Percentiles rank a stretch among this genome's conserved stretches.
These are phyloP conservation scores for Papilio aristodemus DNA, from an alignment of 1,140 invertebrate genomes.

Conservation along the genomic window DNA sequence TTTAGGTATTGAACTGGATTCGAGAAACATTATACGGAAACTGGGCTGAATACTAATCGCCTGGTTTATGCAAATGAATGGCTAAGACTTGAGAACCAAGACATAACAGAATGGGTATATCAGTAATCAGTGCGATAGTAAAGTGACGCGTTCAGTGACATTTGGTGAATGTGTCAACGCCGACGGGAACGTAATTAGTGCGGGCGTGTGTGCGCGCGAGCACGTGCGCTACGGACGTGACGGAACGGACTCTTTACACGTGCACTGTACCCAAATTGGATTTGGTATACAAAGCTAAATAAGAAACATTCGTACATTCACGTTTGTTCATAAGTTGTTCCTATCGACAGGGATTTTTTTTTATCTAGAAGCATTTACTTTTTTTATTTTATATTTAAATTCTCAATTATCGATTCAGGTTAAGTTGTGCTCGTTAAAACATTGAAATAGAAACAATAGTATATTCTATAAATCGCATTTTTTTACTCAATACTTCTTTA, in stretches of 20 bases:
- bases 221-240: slow-evolving; percentile 36
- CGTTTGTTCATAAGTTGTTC: background rate
- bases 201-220: background rate
- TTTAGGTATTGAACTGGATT: too few species aligned
- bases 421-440: too few species aligned
- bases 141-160: background rate
- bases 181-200: slow-evolving; percentile 4
- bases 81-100: background rate
- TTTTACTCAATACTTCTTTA: too few species aligned
- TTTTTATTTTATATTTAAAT: too few species aligned
- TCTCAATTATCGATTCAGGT: too few species aligned
- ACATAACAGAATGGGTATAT: background rate
- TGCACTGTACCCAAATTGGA: slow-evolving; percentile 30
- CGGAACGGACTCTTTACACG: slow-evolving; percentile 38
- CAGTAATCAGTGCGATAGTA: background rate
- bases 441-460: too few species aligned
- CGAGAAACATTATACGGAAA: too few species aligned
- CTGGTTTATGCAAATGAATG: too few species aligned
- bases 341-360: background rate
- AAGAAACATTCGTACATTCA: slow-evolving; percentile 10
- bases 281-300: slow-evolving; percentile 8
- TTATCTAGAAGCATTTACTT: background rate
- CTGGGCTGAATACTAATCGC: too few species aligned
- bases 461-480: too few species aligned
- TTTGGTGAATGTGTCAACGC: slow-evolving; percentile 2